Conservation (phyloP, 1,140 invertebrate species). For the Sycophila sp. region DNA sequence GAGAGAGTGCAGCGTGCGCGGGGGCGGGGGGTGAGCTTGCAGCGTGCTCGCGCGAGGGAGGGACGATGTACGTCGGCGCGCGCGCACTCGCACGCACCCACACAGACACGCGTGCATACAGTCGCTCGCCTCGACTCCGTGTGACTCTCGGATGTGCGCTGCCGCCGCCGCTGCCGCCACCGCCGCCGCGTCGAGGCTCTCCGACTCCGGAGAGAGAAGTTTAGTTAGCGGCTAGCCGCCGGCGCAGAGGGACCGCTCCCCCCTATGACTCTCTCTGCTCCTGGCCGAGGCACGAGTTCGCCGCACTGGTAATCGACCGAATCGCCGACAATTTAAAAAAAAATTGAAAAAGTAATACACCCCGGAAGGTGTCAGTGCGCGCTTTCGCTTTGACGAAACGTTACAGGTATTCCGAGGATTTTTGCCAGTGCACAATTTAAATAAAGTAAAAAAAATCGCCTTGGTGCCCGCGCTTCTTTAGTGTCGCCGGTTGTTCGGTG, state of each 20-base stretch:
- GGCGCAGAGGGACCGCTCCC: slow-evolving; percentile 40
- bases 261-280: background rate
- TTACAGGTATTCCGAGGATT: too few relatives aligned
- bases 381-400: too few relatives aligned
- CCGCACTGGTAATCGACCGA: background rate
- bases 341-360: too few relatives aligned
- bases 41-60: slow-evolving; percentile 34
- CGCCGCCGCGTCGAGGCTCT: slow-evolving; percentile 39
- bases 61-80: background rate
- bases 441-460: too few relatives aligned
- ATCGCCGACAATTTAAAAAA: too few relatives aligned
- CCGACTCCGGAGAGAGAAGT: slow-evolving; percentile 40
- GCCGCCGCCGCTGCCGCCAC: background rate
- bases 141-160: background rate
- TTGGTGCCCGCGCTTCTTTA: too few relatives aligned
- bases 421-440: too few relatives aligned
- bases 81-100: too few relatives aligned
- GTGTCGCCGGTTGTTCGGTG: too few relatives aligned
- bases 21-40: background rate
- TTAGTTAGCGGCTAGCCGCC: slow-evolving; percentile 65
- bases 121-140: slow-evolving; percentile 29
- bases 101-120: too few relatives aligned
- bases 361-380: too few relatives aligned
- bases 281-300: background rate
- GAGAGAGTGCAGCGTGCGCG: background rate